Conservation (phyloP, 2,113 vertebrate genomes). For the Tachycineta bicolor region DNA sequence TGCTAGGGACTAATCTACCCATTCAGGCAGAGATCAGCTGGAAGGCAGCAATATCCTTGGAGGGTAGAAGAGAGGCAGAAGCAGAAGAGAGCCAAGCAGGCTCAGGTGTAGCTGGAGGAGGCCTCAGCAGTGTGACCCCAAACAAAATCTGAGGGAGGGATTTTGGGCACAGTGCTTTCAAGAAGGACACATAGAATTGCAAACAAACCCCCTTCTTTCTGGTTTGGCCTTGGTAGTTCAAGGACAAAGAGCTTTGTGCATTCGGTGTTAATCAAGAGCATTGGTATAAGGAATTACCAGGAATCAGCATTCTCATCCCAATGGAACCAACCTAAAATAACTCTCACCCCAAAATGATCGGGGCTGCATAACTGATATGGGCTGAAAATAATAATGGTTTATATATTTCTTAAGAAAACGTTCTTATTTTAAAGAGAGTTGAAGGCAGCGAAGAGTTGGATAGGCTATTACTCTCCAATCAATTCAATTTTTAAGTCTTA, state of each 20-base stretch:
- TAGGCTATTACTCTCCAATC: conserved; percentile 66
- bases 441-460: conserved; percentile 32
- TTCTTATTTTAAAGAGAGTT: conserved; percentile 47
- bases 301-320: not conserved
- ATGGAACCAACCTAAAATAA: not conserved
- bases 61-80: not conserved
- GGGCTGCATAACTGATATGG: not conserved
- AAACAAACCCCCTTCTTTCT: not conserved
- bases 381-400: not conserved
- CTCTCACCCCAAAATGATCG: not conserved
- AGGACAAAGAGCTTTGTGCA: not conserved
- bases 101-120: not conserved
- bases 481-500: conserved; percentile 68
- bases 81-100: not conserved
- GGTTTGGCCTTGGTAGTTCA: not conserved
- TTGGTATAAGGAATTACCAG: not conserved
- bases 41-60: not conserved
- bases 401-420: conserved; percentile 11
- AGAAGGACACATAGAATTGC: not conserved
- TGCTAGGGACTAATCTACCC: not conserved
- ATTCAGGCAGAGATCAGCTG: not conserved
- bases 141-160: not conserved
- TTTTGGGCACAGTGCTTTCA: not conserved
- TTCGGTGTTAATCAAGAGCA: not conserved
- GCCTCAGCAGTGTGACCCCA: not conserved